These are phyloP conservation scores for Cyprinodon brontotheroides DNA, from an alignment of 2,113 vertebrate genomes.

Conservation along the genomic window DNA sequence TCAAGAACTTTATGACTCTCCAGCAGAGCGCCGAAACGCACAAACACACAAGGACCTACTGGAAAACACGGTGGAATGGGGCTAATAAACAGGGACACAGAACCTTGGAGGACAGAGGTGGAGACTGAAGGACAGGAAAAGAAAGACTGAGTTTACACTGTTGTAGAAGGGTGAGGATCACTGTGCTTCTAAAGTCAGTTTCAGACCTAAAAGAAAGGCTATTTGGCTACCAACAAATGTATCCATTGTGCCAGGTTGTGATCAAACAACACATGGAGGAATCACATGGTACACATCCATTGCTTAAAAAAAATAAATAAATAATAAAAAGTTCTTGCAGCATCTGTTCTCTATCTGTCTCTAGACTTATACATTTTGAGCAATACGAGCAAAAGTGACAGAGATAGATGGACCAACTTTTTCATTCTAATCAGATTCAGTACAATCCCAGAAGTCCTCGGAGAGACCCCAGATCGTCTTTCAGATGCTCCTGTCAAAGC, in stretches of 20 bases:
- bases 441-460: conserved; percentile 72
- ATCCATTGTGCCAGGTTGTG: conserved; percentile 57
- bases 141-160: neutral
- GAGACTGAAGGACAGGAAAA: conserved; percentile 39
- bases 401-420: conserved; percentile 43
- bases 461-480: conserved; percentile 68
- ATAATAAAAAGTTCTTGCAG: conserved; percentile 49
- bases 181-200: conserved; percentile 30
- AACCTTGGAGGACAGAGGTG: conserved; percentile 41
- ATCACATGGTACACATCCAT: conserved; percentile 51
- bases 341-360: conserved; percentile 77
- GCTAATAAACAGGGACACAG: conserved; percentile 52
- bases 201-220: conserved; percentile 43
- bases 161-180: too few species aligned
- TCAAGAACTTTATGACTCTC: conserved; percentile 72
- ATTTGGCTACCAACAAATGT: conserved; percentile 50
- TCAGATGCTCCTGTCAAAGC: conserved; percentile 65
- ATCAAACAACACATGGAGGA: conserved; percentile 47
- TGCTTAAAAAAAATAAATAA: conserved; percentile 15
- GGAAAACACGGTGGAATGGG: conserved; percentile 35
- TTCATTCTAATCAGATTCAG: conserved; percentile 76
- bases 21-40: conserved; percentile 68
- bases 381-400: conserved; percentile 59
- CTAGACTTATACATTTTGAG: conserved; percentile 52
- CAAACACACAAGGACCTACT: conserved; percentile 60